Percentiles rank a stretch among this genome's conserved stretches.
These are phyloP conservation scores for Oreonectes daqikongensis DNA, from an alignment of 2,797 vertebrate genomes.

Conservation along the genomic window DNA sequence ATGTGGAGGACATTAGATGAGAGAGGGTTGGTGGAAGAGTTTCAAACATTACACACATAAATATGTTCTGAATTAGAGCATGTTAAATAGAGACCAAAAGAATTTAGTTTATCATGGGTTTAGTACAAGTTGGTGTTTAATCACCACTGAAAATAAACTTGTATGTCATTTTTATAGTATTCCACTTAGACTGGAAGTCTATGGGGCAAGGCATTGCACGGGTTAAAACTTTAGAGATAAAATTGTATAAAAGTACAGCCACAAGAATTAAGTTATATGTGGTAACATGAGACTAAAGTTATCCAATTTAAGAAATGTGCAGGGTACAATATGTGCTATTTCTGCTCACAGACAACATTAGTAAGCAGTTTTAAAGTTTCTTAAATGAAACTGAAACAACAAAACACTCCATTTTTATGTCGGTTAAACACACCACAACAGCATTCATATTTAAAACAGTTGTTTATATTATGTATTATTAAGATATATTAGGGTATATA, in stretches of 20 bases:
- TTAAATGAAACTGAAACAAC: no score
- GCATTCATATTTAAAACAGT: neutral
- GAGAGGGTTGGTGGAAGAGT: constrained; percentile 32
- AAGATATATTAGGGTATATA: no score
- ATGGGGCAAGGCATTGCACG: neutral
- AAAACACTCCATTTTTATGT: no score
- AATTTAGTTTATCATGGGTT: neutral
- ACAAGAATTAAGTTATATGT: no score
- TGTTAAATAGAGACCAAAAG: neutral
- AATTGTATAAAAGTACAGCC: no score
- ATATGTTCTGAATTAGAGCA: constrained; percentile 10
- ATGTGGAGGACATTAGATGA: constrained; percentile 42
- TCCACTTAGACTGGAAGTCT: neutral
- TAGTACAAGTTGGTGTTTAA: neutral
- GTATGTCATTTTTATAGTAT: neutral
- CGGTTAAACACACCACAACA: no score
- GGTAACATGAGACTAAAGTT: neutral
- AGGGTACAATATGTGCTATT: no score
- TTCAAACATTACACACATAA: neutral
- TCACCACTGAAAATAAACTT: neutral
- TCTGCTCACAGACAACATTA: no score
- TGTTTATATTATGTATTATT: neutral
- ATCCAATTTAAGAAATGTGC: neutral
- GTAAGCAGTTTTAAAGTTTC: no score
- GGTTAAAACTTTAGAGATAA: neutral